Conservation (phyloP, 2,797 vertebrate species). For the Eidolon dupreanum region DNA sequence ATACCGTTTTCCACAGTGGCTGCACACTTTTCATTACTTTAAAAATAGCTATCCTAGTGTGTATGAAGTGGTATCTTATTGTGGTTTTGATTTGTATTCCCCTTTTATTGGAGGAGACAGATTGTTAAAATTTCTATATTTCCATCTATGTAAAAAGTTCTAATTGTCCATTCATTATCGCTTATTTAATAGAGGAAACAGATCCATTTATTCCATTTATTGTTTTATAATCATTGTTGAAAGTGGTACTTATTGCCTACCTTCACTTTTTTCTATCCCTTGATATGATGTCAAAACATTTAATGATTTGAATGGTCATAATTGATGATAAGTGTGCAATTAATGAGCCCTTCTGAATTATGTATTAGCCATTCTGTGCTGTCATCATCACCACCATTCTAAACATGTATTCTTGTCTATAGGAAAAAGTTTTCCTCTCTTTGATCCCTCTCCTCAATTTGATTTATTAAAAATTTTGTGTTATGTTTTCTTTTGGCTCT, state of each 20-base stretch:
- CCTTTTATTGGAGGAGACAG: not conserved
- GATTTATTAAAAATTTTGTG: not conserved
- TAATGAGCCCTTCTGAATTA: not conserved
- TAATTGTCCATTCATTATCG: not conserved
- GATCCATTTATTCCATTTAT: not conserved
- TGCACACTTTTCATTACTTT: too few species aligned
- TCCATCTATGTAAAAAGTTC: not conserved
- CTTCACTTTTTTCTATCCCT: not conserved
- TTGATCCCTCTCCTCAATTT: not conserved
- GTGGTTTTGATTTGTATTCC: not conserved
- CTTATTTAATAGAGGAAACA: not conserved
- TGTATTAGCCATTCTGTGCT: accelerated
- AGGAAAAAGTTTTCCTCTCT: not conserved
- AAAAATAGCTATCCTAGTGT: too few species aligned
- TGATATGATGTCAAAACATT: not conserved
- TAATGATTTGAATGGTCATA: not conserved
- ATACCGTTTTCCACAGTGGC: too few species aligned
- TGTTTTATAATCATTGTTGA: not conserved
- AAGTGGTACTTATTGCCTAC: not conserved
- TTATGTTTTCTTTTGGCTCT: not conserved
- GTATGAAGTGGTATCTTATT: not conserved
- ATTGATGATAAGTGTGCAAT: not conserved
- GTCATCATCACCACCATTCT: not conserved
- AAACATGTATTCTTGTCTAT: not conserved
- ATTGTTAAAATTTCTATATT: not conserved